A percentile compares a stretch with the other conserved stretches of the same genome.
These are phyloP conservation scores for Sycophila texana DNA, from an alignment of 2,888 invertebrate genomes.

Conservation along the genomic window DNA sequence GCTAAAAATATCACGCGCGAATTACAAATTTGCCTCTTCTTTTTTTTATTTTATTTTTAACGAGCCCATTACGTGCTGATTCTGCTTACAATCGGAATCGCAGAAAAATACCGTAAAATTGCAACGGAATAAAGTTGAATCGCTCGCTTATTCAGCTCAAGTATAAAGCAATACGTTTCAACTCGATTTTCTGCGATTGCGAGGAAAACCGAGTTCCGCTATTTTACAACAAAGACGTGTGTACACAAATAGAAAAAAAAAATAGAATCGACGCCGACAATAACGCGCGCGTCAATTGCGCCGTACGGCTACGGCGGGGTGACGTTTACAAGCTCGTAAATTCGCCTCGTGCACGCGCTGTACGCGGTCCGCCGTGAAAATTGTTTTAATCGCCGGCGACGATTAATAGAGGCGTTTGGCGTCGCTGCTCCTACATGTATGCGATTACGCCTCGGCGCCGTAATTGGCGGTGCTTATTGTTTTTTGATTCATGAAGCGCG, in stretches of 20 bases:
- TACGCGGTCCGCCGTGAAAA: conserved; percentile 8
- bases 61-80: background rate
- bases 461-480: conserved; percentile 35
- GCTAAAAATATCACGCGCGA: too few species aligned
- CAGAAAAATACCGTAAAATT: conserved; percentile 7
- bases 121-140: too few species aligned
- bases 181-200: conserved; percentile 18
- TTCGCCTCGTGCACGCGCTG: conserved; percentile 12
- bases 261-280: conserved; percentile 5
- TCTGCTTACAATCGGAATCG: background rate
- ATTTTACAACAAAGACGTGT: conserved; percentile 27
- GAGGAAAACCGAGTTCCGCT: conserved; percentile 39
- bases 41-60: too few species aligned
- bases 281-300: conserved; percentile 46
- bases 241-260: conserved; percentile 39
- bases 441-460: conserved; percentile 9
- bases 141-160: too few species aligned
- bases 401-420: conserved; percentile 43
- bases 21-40: too few species aligned
- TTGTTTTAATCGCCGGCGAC: conserved; percentile 37
- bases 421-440: background rate
- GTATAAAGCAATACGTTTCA: conserved; percentile 19
- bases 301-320: background rate
- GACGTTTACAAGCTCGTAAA: conserved; percentile 45
- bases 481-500: conserved; percentile 31